These are phyloP conservation scores for Valencia hispanica DNA, from an alignment of 2,797 vertebrate species.

Conservation along the genomic window DNA sequence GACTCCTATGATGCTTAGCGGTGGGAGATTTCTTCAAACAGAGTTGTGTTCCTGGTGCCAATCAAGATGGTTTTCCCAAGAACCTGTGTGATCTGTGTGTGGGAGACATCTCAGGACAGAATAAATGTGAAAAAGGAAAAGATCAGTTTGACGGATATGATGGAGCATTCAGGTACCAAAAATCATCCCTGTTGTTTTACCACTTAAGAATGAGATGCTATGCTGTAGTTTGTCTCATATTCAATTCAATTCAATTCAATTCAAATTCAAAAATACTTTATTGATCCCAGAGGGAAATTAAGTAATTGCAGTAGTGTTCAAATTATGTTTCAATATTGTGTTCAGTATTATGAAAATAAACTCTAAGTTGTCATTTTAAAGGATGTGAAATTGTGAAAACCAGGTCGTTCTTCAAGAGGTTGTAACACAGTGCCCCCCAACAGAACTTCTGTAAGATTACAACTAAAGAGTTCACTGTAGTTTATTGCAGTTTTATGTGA, in stretches of 20 bases:
- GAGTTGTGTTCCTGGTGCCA: conserved; percentile 91
- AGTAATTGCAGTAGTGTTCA: too few species aligned
- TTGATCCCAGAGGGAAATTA: too few species aligned
- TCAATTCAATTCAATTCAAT: too few species aligned
- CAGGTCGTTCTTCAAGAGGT: neutral
- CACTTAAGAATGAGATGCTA: neutral
- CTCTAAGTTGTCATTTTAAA: neutral
- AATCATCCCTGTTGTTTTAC: neutral
- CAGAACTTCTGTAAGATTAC: neutral
- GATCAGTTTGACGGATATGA: conserved; percentile 88
- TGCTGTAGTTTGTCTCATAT: neutral
- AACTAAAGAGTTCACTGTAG: too few species aligned
- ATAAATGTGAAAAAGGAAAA: conserved; percentile 86
- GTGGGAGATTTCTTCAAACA: conserved; percentile 87
- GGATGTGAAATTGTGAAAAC: too few species aligned
- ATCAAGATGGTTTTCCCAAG: conserved; percentile 79
- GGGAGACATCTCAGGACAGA: conserved; percentile 82
- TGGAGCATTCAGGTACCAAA: conserved; percentile 93
- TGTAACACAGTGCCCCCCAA: neutral
- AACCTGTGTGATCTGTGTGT: conserved; percentile 87
- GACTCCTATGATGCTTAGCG: conserved; percentile 74
- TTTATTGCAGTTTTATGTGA: too few species aligned
- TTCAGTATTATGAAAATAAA: neutral
- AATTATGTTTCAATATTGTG: neutral
- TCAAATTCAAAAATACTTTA: too few species aligned